A percentile compares a stretch with the other conserved stretches of the same genome.
Conservation (phyloP, 2,797 vertebrate genomes). For the Acanthornis magna region DNA sequence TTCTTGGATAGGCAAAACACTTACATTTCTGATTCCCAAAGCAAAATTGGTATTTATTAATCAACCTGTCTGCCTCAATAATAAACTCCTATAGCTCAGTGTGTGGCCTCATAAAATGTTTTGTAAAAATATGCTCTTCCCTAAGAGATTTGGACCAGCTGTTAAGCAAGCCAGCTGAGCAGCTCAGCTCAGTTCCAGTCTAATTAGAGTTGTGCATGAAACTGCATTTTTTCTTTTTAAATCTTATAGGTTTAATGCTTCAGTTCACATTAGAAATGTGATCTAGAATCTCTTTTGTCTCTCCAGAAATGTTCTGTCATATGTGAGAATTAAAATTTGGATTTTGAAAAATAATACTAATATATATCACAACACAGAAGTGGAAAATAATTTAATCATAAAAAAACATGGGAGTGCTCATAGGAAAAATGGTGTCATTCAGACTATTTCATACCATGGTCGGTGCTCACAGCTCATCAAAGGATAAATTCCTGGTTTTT, state of each 20-base stretch:
- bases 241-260: neutral
- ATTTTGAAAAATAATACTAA: neutral
- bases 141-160: slow-evolving; percentile 42
- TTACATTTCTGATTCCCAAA: slow-evolving; percentile 23
- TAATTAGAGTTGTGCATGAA: slow-evolving; percentile 45
- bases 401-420: neutral
- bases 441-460: neutral
- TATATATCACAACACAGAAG: neutral
- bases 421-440: neutral
- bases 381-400: neutral
- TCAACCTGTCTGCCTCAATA: slow-evolving; percentile 23
- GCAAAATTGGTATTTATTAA: slow-evolving; percentile 52
- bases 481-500: neutral
- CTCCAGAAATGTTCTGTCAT: neutral
- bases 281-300: neutral
- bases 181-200: slow-evolving; percentile 39
- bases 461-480: neutral
- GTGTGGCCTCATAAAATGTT: slow-evolving; percentile 42
- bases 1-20: neutral
- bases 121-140: slow-evolving; percentile 36
- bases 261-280: neutral
- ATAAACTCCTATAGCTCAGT: slow-evolving; percentile 30
- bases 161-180: slow-evolving; percentile 36
- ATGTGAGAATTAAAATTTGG: neutral
- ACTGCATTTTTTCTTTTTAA: slow-evolving; percentile 41